Evolutionary conservation across 2,113 vertebrate species (phyloP).

Genomic region (Pterocles burchelli): DNA sequence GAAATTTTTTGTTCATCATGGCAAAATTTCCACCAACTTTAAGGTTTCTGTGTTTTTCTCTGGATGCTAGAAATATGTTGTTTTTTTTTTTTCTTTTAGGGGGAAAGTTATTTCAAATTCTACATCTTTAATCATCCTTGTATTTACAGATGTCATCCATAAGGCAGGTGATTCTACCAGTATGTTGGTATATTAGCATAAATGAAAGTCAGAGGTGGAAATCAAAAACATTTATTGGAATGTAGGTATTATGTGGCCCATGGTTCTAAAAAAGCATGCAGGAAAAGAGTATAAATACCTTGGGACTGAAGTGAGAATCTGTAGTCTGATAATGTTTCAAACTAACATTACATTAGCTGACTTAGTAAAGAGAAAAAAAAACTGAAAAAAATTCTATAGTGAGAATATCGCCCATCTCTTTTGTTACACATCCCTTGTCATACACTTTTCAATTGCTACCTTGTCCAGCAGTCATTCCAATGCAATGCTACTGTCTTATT

Average conservation of each 20-base stretch:
- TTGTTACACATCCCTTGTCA: neutral
- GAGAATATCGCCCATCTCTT: neutral
- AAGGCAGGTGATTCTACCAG: neutral
- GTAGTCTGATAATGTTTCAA: neutral
- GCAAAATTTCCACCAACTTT: neutral
- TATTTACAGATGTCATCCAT: neutral
- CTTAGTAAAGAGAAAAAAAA: neutral
- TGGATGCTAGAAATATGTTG: neutral
- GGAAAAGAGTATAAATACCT: neutral
- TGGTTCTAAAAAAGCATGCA: neutral
- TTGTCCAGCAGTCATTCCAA: neutral
- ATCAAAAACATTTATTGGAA: neutral
- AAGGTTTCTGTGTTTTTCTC: neutral
- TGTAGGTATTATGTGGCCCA: neutral
- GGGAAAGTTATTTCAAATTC: neutral
- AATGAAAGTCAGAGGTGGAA: neutral
- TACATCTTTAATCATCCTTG: neutral
- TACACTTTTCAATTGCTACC: neutral
- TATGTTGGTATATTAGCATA: neutral
- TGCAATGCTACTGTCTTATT: neutral
- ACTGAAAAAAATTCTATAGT: neutral
- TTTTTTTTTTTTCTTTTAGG: neutral
- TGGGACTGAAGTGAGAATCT: neutral
- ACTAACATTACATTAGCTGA: neutral
- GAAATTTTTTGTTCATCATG: neutral